A percentile compares a stretch with the other conserved stretches of the same genome.
phyloP scores from a whole-genome alignment of 2,888 invertebrate genomes.

The Dryomyza anilis region DNA sequence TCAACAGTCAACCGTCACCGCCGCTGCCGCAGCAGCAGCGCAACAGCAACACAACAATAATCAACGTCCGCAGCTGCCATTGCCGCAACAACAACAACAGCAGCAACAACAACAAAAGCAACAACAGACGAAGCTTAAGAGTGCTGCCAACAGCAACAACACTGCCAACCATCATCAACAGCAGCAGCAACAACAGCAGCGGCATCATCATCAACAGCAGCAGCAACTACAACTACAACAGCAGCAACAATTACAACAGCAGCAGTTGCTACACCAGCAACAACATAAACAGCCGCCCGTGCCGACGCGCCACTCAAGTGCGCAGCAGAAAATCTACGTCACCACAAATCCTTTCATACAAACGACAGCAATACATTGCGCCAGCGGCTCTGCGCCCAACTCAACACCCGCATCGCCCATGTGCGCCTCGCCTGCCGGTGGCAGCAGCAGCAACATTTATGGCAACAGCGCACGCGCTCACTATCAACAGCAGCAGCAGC shows the following conservation, averaged over 20 bases:
- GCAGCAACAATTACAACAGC: conserved; percentile 37
- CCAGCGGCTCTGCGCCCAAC: conserved; percentile 43
- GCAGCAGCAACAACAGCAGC: conserved; percentile 47
- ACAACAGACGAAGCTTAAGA: conserved; percentile 14
- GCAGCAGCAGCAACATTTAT: conserved; percentile 32
- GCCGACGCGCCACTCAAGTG: conserved; percentile 58
- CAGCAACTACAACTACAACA: conserved; percentile 48
- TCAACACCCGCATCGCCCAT: conserved; percentile 49
- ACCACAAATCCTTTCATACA: conserved; percentile 62
- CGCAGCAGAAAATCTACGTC: conserved; percentile 61
- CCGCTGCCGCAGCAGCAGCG: conserved; percentile 34
- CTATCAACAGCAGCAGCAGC: conserved; percentile 31
- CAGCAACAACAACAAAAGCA: conserved; percentile 32
- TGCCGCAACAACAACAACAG: conserved; percentile 39
- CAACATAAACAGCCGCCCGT: conserved; percentile 52
- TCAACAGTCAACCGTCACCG: conserved; percentile 25
- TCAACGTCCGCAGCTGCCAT: conserved; percentile 49
- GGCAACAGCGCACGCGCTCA: conserved; percentile 35
- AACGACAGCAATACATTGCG: conserved; percentile 57
- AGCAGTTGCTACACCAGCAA: conserved; percentile 31
- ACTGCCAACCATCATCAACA: conserved; percentile 44
- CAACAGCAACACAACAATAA: conserved; percentile 50
- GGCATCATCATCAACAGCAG: conserved; percentile 50
- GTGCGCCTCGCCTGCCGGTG: conserved; percentile 48
- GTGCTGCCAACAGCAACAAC: conserved; percentile 35